Evolutionary conservation across 2,888 invertebrate genomes (phyloP).

Genomic region (Tolmerus cingulatus): DNA sequence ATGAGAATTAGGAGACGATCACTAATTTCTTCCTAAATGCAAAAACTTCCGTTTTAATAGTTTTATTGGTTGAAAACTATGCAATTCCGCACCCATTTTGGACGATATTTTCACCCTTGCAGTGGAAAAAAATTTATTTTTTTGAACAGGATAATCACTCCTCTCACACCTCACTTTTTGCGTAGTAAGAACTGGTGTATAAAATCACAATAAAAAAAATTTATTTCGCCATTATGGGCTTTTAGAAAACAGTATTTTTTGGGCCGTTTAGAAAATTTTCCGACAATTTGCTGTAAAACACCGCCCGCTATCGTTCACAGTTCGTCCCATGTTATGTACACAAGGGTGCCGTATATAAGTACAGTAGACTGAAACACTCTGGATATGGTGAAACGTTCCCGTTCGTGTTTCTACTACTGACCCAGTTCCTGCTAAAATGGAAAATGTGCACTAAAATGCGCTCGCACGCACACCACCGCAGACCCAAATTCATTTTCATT

Average conservation of each 20-base stretch:
- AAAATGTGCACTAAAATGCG: conserved; percentile 48
- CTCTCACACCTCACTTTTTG: neutral
- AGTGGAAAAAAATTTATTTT: neutral
- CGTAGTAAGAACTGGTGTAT: neutral
- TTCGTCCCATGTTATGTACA: conserved; percentile 26
- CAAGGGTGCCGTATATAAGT: neutral
- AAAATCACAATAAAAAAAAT: neutral
- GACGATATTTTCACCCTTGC: neutral
- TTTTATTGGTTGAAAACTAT: neutral
- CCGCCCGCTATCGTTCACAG: conserved; percentile 17
- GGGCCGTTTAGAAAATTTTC: neutral
- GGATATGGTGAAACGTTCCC: conserved; percentile 46
- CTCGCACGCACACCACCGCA: neutral
- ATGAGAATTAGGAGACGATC: neutral
- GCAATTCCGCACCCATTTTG: neutral
- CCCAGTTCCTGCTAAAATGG: conserved; percentile 49
- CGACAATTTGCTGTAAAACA: conserved; percentile 18
- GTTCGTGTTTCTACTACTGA: conserved; percentile 51
- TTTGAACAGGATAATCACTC: neutral
- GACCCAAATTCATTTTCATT: conserved; percentile 39
- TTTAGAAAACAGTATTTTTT: neutral
- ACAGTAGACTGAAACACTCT: conserved; percentile 24
- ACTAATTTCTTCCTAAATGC: neutral
- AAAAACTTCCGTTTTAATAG: neutral
- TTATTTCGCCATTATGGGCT: neutral